phyloP scores from a whole-genome alignment of 2,113 vertebrate species.

The Marmota flaviventris region DNA sequence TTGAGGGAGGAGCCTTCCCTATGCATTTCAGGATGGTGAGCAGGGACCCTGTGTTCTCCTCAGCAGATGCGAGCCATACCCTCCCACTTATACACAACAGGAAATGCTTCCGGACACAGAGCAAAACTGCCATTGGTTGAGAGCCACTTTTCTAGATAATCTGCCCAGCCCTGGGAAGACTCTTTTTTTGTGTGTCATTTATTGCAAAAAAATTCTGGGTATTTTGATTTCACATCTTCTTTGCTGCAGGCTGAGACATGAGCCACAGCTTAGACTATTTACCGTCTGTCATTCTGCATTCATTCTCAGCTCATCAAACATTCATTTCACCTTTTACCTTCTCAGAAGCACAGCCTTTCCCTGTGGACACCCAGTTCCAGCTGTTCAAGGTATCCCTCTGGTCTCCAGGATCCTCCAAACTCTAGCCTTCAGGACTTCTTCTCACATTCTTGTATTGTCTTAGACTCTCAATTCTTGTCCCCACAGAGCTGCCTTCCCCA shows the following conservation, averaged over 20 bases:
- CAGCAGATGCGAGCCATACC: accelerated
- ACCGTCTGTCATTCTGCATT: not conserved
- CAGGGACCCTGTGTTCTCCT: not conserved
- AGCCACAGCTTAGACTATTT: not conserved
- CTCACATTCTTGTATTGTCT: not conserved
- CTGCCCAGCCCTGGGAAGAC: not conserved
- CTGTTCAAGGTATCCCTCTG: not conserved
- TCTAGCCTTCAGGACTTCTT: not conserved
- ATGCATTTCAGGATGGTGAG: not conserved
- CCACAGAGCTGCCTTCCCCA: not conserved
- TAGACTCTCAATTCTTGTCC: slow-evolving; percentile 36
- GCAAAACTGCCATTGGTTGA: not conserved
- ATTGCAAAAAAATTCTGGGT: not conserved
- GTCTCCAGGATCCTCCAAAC: not conserved
- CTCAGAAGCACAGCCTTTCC: not conserved
- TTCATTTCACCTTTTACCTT: slow-evolving; percentile 18
- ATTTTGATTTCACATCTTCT: not conserved
- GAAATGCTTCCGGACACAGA: not conserved
- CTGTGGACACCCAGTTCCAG: not conserved
- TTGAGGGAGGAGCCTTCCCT: no score
- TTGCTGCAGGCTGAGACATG: not conserved
- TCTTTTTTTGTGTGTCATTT: not conserved
- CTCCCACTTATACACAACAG: no score
- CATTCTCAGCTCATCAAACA: slow-evolving; percentile 38
- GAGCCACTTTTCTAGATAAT: not conserved